A percentile compares a stretch with the other conserved stretches of the same genome.
These are phyloP conservation scores for Gasteruption jaculator DNA, from an alignment of 2,888 invertebrate genomes.

Conservation along the genomic window DNA sequence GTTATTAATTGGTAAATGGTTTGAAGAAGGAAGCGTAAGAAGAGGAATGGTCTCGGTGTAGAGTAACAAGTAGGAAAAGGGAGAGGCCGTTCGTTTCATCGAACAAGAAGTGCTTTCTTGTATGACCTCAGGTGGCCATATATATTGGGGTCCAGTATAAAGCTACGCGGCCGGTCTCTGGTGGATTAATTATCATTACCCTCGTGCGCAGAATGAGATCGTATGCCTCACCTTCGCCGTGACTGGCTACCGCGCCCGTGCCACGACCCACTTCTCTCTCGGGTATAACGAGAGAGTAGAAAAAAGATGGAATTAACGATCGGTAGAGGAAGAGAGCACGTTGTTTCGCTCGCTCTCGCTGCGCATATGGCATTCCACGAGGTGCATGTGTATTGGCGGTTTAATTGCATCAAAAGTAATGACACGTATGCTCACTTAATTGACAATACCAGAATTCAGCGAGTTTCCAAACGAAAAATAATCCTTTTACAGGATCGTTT, in stretches of 20 bases:
- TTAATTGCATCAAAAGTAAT: no score
- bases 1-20: constrained; percentile 46
- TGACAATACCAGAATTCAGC: no score
- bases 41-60: constrained; percentile 16
- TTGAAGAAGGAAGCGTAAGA: constrained; percentile 25
- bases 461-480: no score
- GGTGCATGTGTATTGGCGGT: no score
- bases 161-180: no score
- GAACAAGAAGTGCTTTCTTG: constrained; percentile 15
- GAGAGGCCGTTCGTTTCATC: constrained; percentile 12
- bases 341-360: no score
- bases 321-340: no score
- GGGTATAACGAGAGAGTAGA: constrained; percentile 30
- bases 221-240: constrained; percentile 23
- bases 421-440: no score
- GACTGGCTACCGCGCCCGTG: constrained; percentile 42
- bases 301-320: no score
- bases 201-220: constrained; percentile 33
- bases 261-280: constrained; percentile 43
- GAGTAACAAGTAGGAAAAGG: constrained; percentile 18
- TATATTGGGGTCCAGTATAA: no score
- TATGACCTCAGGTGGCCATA: constrained; percentile 6
- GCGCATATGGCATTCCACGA: no score
- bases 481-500: no score
- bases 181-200: constrained; percentile 47